Conservation (phyloP, 2,888 invertebrate species). For the Erpobdella octoculata region DNA sequence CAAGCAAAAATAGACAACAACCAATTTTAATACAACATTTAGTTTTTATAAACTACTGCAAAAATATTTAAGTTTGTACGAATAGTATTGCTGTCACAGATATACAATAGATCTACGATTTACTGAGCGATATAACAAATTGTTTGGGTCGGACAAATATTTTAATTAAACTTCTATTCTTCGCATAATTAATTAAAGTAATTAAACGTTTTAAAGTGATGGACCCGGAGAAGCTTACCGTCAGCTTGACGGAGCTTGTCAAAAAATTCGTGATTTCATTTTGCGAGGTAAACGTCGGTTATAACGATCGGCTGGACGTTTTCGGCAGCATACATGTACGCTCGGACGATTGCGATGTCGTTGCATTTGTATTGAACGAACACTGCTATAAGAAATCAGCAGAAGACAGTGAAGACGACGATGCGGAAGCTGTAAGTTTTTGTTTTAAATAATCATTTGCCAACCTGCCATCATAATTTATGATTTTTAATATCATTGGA, state of each 20-base stretch:
- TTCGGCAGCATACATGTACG: constrained; percentile 32
- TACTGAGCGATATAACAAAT: no score
- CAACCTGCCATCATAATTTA: neutral
- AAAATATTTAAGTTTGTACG: no score
- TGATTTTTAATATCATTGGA: neutral
- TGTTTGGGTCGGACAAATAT: no score
- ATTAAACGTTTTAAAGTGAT: no score
- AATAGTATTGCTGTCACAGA: no score
- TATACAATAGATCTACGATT: no score
- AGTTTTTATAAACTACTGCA: no score
- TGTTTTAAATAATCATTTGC: neutral
- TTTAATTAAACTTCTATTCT: no score
- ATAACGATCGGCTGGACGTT: constrained; percentile 24
- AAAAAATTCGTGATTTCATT: constrained; percentile 31
- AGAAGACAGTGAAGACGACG: neutral
- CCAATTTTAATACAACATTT: no score
- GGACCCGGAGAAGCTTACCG: neutral
- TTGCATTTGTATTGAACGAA: constrained; percentile 33
- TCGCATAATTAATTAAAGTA: no score
- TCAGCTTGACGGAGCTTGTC: constrained; percentile 29
- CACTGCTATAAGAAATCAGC: constrained; percentile 15
- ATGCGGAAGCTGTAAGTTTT: neutral
- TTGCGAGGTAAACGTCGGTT: constrained; percentile 29
- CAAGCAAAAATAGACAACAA: no score
- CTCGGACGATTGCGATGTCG: constrained; percentile 28